Conservation (phyloP, 37 sponge, comb jelly and placozoan species). For the Halisarca cf. caerulea region DNA sequence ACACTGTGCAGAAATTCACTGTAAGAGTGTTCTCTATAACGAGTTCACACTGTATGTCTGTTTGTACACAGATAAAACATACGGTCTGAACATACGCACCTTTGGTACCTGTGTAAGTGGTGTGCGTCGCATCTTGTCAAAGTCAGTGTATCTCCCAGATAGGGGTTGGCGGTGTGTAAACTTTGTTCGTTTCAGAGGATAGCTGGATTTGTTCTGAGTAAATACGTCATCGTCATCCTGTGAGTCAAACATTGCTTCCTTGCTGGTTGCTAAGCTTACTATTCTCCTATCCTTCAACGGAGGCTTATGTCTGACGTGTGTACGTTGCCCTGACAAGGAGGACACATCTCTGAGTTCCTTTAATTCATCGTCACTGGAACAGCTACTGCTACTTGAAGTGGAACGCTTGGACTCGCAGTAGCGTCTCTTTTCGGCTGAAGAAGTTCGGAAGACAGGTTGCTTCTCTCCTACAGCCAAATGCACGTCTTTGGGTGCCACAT, state of each 20-base stretch:
- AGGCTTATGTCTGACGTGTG: neutral
- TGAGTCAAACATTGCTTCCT: too few species aligned
- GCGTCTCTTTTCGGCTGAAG: constrained; percentile 68
- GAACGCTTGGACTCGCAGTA: constrained; percentile 58
- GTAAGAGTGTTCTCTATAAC: too few species aligned
- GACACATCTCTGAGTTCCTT: constrained; percentile 26
- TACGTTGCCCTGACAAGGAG: neutral
- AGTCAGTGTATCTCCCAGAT: constrained; percentile 17
- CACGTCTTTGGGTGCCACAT: too few species aligned
- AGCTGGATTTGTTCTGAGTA: neutral
- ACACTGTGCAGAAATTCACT: too few species aligned
- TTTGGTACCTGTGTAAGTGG: constrained; percentile 16
- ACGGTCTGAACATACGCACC: neutral
- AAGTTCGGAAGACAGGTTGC: constrained; percentile 1
- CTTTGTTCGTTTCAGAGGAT: neutral
- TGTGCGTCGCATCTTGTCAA: constrained; percentile 24
- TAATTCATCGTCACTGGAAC: constrained; percentile 70
- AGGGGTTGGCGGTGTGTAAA: neutral
- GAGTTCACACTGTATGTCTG: too few species aligned
- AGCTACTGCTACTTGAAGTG: constrained; percentile 45
- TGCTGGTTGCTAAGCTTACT: neutral
- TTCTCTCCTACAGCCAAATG: too few species aligned
- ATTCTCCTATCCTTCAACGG: neutral
- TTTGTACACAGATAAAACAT: too few species aligned
- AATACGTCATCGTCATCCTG: constrained; percentile 18